phyloP scores from a whole-genome alignment of 1,140 invertebrate genomes.

The Eubasilissa regina region DNA sequence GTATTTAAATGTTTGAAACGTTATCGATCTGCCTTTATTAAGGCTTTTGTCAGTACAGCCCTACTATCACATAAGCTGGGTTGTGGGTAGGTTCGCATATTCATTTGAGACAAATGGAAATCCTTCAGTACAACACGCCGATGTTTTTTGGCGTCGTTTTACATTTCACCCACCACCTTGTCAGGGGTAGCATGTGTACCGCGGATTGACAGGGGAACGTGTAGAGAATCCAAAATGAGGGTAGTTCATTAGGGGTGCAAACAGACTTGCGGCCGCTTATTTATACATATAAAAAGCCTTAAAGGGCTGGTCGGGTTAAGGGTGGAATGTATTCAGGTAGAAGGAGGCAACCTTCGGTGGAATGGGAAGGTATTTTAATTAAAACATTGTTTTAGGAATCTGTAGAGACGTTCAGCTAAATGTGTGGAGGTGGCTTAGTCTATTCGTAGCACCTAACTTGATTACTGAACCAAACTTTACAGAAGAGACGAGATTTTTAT shows the following conservation, averaged over 20 bases:
- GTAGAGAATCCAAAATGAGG: slow-evolving; percentile 54
- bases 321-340: slow-evolving; percentile 30
- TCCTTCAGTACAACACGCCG: not conserved
- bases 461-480: slow-evolving; percentile 11
- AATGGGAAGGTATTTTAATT: slow-evolving; percentile 42
- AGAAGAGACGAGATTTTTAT: no score
- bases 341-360: slow-evolving; percentile 24
- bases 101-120: not conserved
- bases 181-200: slow-evolving; percentile 39
- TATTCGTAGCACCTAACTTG: slow-evolving; percentile 2
- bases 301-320: slow-evolving; percentile 27
- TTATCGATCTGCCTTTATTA: no score
- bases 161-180: slow-evolving; percentile 10
- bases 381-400: slow-evolving; percentile 43
- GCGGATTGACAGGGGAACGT: slow-evolving; percentile 31
- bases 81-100: no score
- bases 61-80: no score
- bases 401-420: slow-evolving; percentile 25
- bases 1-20: no score
- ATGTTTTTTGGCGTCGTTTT: slow-evolving; percentile 28
- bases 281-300: slow-evolving; percentile 54
- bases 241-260: slow-evolving; percentile 54
- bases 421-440: not conserved
- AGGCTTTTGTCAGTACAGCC: no score
- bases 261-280: slow-evolving; percentile 50